A percentile compares a stretch with the other conserved stretches of the same genome.
Conservation (phyloP, 2,888 invertebrate species). For the Strigamia crassipes region DNA sequence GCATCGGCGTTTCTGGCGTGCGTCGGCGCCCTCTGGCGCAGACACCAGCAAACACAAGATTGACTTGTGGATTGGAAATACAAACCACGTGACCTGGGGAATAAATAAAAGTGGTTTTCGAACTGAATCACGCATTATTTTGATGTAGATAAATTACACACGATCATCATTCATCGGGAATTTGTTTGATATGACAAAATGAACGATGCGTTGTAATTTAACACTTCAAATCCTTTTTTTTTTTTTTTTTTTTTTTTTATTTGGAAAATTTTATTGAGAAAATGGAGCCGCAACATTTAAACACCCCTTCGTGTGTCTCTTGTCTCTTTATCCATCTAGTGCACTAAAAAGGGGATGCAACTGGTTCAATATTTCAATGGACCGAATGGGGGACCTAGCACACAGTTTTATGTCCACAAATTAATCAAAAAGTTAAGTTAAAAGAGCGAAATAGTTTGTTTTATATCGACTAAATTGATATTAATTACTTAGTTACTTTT, state of each 20-base stretch:
- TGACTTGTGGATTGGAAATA: slow-evolving; percentile 7
- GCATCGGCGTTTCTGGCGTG: not conserved
- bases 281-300: not conserved
- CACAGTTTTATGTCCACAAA: not conserved
- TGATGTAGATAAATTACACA: not conserved
- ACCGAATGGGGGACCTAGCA: not conserved
- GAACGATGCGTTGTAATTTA: not conserved
- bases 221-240: not conserved
- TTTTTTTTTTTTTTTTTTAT: not conserved
- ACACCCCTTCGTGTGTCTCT: not conserved
- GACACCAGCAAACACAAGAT: not conserved
- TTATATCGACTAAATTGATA: too few relatives aligned
- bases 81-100: not conserved
- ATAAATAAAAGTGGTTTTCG: not conserved
- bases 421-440: too few relatives aligned
- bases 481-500: not conserved
- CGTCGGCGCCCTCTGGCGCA: slow-evolving; percentile 17
- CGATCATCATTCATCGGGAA: not conserved
- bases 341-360: not conserved
- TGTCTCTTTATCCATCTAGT: not conserved
- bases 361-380: not conserved
- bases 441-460: not conserved
- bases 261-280: not conserved
- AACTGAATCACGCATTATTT: not conserved
- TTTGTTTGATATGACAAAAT: not conserved